Evolutionary conservation across 2,797 vertebrate species (phyloP).

Genomic region (Myotis daubentonii): DNA sequence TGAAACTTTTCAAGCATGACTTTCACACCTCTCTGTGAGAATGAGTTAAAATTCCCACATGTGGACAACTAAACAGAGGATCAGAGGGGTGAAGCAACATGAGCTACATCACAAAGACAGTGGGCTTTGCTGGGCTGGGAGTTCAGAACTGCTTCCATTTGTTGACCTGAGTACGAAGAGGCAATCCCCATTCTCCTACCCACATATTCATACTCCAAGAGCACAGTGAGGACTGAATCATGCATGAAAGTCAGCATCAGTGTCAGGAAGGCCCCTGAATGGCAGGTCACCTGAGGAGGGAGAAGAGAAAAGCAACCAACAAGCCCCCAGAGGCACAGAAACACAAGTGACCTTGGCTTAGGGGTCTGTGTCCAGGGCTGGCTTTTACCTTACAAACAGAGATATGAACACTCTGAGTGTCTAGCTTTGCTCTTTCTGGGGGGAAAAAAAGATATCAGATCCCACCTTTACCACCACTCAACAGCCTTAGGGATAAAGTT

Average conservation of each 20-base stretch:
- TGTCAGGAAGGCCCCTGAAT: background rate
- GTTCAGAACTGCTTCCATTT: background rate
- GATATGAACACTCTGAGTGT: background rate
- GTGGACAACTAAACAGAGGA: background rate
- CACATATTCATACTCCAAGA: background rate
- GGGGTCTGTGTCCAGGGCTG: background rate
- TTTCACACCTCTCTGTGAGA: background rate
- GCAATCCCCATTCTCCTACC: background rate
- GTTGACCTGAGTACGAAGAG: background rate
- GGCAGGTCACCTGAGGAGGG: background rate
- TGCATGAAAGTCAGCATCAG: background rate
- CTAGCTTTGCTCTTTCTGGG: background rate
- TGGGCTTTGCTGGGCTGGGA: background rate
- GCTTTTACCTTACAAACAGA: conserved; percentile 38
- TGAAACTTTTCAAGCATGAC: background rate
- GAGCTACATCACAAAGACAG: background rate
- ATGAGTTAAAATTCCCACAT: background rate
- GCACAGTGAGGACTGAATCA: background rate
- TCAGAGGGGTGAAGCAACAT: background rate
- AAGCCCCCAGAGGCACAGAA: background rate
- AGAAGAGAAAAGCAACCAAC: conserved; percentile 4
- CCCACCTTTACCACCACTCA: background rate
- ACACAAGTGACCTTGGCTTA: background rate
- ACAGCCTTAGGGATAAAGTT: conserved; percentile 18
- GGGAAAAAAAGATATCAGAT: background rate